Base-by-base conservation (phyloP, 2,888 invertebrate species). In the Chelonus formosanus region DNA sequence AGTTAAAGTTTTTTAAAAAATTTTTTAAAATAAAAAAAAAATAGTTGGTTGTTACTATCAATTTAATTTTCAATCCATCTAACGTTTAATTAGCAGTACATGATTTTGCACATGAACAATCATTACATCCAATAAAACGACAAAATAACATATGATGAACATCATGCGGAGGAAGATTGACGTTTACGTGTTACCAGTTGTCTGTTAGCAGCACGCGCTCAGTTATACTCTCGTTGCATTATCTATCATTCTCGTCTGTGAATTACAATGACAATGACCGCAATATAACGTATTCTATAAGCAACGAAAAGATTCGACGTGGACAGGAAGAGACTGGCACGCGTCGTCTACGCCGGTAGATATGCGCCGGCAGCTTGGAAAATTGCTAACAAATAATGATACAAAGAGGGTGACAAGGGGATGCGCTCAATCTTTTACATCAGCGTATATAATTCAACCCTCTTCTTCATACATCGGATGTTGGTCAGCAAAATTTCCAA, bases 301-400 rank as follows among this genome's bases (percentile, higher is more conserved):
- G 67, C 35, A 54, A 8, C 34, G 48, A 65, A 45, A 48, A 52
- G 52, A 32, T 52, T 52, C 52, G 52, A 61, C 54, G 44, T 34
- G 52, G 45, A 67, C 67, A 71, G 71, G 69, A 70, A 70, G 67
- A 65, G 70, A 67, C 56, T 63, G 73, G 70, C 73, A 73, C 73
- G 73, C 70, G 73, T 70, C 70, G 69, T 68, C 65, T 67, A 70
- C 70, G 67, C 47, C 69, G 63, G 69, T 70, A 70, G 69, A 68
- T 73, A 74, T 71, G 71, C 75, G 71, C 72, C 78, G 83, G 77
- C 80, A 76, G 83, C 79, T 82, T 76, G 82, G 82, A 83, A 83
- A 83, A 83, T 83, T 82, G 83, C 80, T 80, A 80, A 81, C 83
- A 81, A 81, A 82, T 81, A 82, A 81, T 78, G 67, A 74, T 67